Base-by-base conservation (phyloP, 2,888 invertebrate species). In the Incurvaria masculella region DNA sequence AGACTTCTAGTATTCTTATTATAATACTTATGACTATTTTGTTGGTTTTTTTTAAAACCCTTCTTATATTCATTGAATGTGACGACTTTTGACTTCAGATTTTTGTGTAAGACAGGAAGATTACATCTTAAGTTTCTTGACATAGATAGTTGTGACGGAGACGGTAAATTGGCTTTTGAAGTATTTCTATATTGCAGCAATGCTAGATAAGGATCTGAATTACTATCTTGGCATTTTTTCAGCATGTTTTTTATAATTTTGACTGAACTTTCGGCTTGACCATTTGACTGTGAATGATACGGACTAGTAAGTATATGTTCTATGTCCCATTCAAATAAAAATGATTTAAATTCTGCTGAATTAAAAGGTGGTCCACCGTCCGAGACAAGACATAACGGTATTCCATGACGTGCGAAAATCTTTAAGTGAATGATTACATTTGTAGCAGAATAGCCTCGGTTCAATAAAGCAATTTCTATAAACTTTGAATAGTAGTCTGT, bases 401-500 rank as follows among this genome's bases (percentile, higher is more conserved):
- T 57, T 38, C 55, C 53, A 52, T 55, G 52, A 14, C 53, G 17
- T 47, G 49, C 49, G 47, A 54, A 52, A 38, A 52, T 49, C 44
- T 53, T 51, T 19, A 51, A 38, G 38, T n/a, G 11, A 26, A 23
- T 23, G 26, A 56, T 51, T 18, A 52, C 45, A 44, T 44, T 49
- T 47, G 49, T 51, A 11, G 21, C 21, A 19, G 49, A 40, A 33
- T 42, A 49, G n/a, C 4, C 47, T 44, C 41, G 45, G 20, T 16
- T 41, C 10, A 57, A 18, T 10, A 3, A 1, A 10, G 33, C 19
- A 42, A 57, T 42, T 49, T 55, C 55, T 45, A 55, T 54, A 46
- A 45, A 56, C 43, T 56, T 55, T 40, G 57, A 57, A 42, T 53
- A 57, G 52, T 55, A 56, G 49, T 54, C 56, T 21, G 49, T 49